Base-by-base conservation (phyloP, 2,888 invertebrate genomes). In the Philereme vetulata region DNA sequence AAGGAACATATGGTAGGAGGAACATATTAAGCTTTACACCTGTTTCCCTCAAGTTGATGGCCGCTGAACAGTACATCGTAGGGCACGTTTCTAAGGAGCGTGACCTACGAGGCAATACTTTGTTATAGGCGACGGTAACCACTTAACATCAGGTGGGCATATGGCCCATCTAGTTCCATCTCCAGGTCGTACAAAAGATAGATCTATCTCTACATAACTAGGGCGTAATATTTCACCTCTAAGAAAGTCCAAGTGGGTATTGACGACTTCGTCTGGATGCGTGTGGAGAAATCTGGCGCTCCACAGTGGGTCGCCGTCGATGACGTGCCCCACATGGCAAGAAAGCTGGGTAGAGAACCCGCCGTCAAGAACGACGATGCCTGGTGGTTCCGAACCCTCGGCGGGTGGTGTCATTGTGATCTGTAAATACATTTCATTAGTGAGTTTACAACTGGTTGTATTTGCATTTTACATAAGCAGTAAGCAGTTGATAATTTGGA, bases 221-320 rank as follows among this genome's bases (percentile, higher is more conserved):
- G 11, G 21, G 8, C 21, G 9, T 11, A 46, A 33, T 49, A 33
- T 35, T 55, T 62, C 76, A 96, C 96, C 95, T 91, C 95, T 93
- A 49, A 97, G 86, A 81, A 96, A 97, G 80, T 96, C 97, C 74
- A 96, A 88, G 85, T 98, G 98, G 0, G 96, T 96, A 70, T 94
- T 93, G 65, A 95, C 93, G 54, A 98, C 95, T 53, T 96, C 96
- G 9, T 95, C 93, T 3, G 96, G 96, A 83, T 97, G 93, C 1
- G 96, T 96, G 59, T 95, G 94, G 64, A 98, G 93, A 76, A 97
- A 96, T 60, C 96, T 93, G 4, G 97, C 95, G 76, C 97, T 97
- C 98, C 98, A 98, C 38, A 98, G 85, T 0, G 97, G 97, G 84
- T 98, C 97, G 0, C 96, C 96, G 80, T 97, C 96, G 60, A 97